A percentile compares a stretch with the other conserved stretches of the same genome.
Conservation (phyloP, 1,140 invertebrate genomes). For the Thaumatotibia leucotreta region DNA sequence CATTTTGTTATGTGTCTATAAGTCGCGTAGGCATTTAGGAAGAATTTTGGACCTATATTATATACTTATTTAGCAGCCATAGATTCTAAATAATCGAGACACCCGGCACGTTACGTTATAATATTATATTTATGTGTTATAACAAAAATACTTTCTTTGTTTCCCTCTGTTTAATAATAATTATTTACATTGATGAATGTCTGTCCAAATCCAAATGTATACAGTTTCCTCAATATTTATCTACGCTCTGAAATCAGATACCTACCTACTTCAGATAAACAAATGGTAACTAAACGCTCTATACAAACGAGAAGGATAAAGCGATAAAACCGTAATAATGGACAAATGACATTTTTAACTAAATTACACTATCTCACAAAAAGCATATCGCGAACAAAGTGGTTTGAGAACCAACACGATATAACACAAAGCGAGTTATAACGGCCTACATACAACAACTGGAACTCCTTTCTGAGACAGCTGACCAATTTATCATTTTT, state of each 20-base stretch:
- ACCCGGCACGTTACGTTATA: no score
- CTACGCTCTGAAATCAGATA: neutral
- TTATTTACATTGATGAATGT: no score
- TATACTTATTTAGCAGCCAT: no score
- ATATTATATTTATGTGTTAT: no score
- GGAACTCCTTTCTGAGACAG: constrained; percentile 19
- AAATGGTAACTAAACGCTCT: neutral
- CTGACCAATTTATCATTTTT: constrained; percentile 3
- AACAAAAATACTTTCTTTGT: no score
- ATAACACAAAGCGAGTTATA: constrained; percentile 30
- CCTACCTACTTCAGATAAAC: no score
- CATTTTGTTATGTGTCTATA: no score
- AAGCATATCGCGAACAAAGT: constrained; percentile 28
- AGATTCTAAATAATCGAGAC: no score
- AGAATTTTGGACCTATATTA: no score
- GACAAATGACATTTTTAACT: constrained; percentile 4
- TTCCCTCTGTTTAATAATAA: no score
- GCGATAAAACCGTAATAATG: neutral
- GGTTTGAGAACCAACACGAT: constrained; percentile 36
- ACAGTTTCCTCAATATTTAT: neutral
- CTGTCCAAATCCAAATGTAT: no score
- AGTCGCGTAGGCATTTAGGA: no score
- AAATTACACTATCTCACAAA: constrained; percentile 21
- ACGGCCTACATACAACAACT: constrained; percentile 33
- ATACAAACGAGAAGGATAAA: neutral